Evolutionary conservation across 2,797 vertebrate genomes (phyloP).

Genomic region (Rhinichthys osculus): DNA sequence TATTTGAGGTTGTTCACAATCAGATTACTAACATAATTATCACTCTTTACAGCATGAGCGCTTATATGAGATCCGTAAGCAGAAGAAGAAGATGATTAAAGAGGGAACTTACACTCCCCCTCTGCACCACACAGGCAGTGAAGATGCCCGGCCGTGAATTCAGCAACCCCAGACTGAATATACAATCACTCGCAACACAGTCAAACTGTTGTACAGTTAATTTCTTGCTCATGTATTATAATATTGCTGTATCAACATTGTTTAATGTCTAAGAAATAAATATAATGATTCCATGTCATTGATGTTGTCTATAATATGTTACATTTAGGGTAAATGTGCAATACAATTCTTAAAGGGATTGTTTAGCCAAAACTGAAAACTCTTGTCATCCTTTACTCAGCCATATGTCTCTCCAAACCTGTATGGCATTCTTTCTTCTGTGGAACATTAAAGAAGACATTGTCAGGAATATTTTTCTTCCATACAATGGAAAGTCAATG

Average conservation of each 20-base stretch:
- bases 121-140: conserved; percentile 75
- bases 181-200: neutral
- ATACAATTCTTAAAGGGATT: neutral
- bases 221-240: conserved; percentile 63
- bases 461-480: neutral
- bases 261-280: conserved; percentile 73
- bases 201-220: conserved; percentile 26
- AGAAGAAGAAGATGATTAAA: conserved; percentile 86
- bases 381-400: neutral
- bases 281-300: conserved; percentile 50
- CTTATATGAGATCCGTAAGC: conserved; percentile 74
- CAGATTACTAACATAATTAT: neutral
- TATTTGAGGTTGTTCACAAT: neutral
- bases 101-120: conserved; percentile 86
- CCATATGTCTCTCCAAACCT: neutral
- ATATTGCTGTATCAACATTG: conserved; percentile 60
- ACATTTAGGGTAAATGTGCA: neutral
- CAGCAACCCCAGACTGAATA: neutral
- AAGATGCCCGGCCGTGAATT: conserved; percentile 70
- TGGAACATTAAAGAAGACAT: neutral
- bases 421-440: neutral
- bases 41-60: conserved; percentile 73
- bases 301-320: neutral
- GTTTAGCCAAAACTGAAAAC: neutral
- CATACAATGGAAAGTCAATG: neutral